A percentile compares a stretch with the other conserved stretches of the same genome.
Evolutionary conservation across 2,888 invertebrate species (phyloP).

Genomic region (Dioctria linearis): DNA sequence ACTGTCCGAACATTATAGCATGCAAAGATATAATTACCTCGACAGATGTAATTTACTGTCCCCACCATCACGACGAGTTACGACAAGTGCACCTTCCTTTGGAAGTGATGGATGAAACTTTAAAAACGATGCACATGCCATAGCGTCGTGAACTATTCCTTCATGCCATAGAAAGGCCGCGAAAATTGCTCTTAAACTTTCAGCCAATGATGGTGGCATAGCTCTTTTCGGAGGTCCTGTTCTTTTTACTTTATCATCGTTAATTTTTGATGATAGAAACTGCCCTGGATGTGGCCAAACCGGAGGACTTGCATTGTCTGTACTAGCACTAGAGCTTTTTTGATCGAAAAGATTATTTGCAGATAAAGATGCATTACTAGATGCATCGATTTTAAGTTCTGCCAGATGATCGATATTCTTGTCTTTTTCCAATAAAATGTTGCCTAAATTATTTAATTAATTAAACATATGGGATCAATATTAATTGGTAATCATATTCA

Average conservation of each 20-base stretch:
- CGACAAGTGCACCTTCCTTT: slow-evolving; percentile 83
- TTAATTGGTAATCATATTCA: not conserved
- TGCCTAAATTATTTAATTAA: slow-evolving; percentile 7
- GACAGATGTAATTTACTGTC: slow-evolving; percentile 66
- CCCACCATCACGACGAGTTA: slow-evolving; percentile 75
- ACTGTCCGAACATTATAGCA: not conserved
- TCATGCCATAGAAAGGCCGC: slow-evolving; percentile 98
- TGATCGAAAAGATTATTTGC: slow-evolving; percentile 59
- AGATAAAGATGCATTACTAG: slow-evolving; percentile 65
- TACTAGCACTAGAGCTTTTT: slow-evolving; percentile 62
- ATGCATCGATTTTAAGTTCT: slow-evolving; percentile 51
- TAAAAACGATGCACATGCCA: slow-evolving; percentile 96
- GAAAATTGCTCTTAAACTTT: slow-evolving; percentile 93
- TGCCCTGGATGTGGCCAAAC: slow-evolving; percentile 62
- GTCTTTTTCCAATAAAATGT: slow-evolving; percentile 9
- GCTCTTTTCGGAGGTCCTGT: slow-evolving; percentile 80
- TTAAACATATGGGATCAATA: not conserved
- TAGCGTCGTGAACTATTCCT: slow-evolving; percentile 96
- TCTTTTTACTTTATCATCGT: slow-evolving; percentile 21
- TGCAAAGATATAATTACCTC: slow-evolving; percentile 59
- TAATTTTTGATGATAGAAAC: slow-evolving; percentile 51
- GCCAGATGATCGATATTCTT: slow-evolving; percentile 24
- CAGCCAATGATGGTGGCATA: slow-evolving; percentile 92
- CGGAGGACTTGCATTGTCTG: slow-evolving; percentile 64
- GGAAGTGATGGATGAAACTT: slow-evolving; percentile 93